These are phyloP conservation scores for Fissipunctia ypsillon DNA, from an alignment of 2,888 invertebrate species.

Conservation along the genomic window DNA sequence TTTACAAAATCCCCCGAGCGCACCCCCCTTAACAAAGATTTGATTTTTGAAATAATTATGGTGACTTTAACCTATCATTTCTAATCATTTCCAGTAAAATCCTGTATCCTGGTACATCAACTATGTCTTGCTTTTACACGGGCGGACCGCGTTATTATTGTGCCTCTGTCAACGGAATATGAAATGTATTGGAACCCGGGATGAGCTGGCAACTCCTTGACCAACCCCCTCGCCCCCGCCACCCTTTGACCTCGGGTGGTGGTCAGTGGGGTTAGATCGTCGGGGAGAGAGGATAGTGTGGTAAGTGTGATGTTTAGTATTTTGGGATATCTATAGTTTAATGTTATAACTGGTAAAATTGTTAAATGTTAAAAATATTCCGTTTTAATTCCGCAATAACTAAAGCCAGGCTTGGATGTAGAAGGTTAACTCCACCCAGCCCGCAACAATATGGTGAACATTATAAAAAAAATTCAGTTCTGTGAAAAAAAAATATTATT, in stretches of 20 bases:
- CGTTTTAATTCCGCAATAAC: too few species aligned
- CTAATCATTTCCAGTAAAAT: slow-evolving; percentile 68
- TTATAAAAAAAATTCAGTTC: too few species aligned
- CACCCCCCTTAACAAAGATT: not conserved
- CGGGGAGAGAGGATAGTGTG: slow-evolving; percentile 65
- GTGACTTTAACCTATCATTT: not conserved
- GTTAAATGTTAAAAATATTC: too few species aligned
- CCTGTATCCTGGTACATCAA: slow-evolving; percentile 74
- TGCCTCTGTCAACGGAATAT: slow-evolving; percentile 91
- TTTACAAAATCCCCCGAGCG: not conserved
- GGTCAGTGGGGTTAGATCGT: slow-evolving; percentile 78
- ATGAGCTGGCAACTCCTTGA: slow-evolving; percentile 87
- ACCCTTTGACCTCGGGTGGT: slow-evolving; percentile 83
- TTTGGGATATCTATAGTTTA: slow-evolving; percentile 3
- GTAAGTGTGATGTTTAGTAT: slow-evolving; percentile 69
- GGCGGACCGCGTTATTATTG: slow-evolving; percentile 87
- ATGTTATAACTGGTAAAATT: not conserved
- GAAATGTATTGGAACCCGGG: slow-evolving; percentile 90
- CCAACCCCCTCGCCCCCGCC: slow-evolving; percentile 72
- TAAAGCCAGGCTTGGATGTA: too few species aligned
- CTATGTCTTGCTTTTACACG: slow-evolving; percentile 88
- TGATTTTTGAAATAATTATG: not conserved
- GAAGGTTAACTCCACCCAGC: too few species aligned
- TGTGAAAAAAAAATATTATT: too few species aligned
- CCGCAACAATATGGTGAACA: too few species aligned